Percentiles rank a stretch among this genome's conserved stretches.
phyloP scores from a whole-genome alignment of 2,888 invertebrate species.

The Baronia brevicornis region DNA sequence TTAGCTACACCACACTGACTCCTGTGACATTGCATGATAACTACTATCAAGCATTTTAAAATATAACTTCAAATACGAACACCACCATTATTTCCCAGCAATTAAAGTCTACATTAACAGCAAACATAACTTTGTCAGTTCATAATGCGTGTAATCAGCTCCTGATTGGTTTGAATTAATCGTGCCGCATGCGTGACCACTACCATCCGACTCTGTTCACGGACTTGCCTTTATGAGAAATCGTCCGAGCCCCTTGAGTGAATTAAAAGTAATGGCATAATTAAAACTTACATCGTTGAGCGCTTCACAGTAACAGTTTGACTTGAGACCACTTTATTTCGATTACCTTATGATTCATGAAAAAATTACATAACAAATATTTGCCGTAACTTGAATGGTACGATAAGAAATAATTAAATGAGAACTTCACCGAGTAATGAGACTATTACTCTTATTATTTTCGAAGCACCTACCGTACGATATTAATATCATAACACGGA shows the following conservation, averaged over 20 bases:
- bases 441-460: conserved; percentile 12
- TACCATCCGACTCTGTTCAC: conserved; percentile 51
- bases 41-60: conserved; percentile 34
- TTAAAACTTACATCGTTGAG: conserved; percentile 58
- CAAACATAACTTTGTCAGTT: conserved; percentile 41
- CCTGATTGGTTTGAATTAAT: conserved; percentile 74
- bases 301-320: conserved; percentile 28
- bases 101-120: conserved; percentile 27
- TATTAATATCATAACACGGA: conserved; percentile 22
- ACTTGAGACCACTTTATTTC: conserved; percentile 5
- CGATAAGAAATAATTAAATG: neutral
- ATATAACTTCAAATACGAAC: conserved; percentile 18
- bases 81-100: conserved; percentile 24
- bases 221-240: conserved; percentile 56
- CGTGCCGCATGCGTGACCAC: conserved; percentile 69
- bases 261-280: conserved; percentile 70
- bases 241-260: conserved; percentile 44
- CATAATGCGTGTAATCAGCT: conserved; percentile 71
- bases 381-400: neutral
- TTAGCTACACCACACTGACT: conserved; percentile 24
- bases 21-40: conserved; percentile 61
- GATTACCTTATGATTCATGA: conserved; percentile 1
- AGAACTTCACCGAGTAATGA: neutral
- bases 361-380: neutral
- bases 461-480: conserved; percentile 17